Base-by-base conservation (phyloP, 2,888 invertebrate species). In the Himalopsyche kuldschensis region DNA sequence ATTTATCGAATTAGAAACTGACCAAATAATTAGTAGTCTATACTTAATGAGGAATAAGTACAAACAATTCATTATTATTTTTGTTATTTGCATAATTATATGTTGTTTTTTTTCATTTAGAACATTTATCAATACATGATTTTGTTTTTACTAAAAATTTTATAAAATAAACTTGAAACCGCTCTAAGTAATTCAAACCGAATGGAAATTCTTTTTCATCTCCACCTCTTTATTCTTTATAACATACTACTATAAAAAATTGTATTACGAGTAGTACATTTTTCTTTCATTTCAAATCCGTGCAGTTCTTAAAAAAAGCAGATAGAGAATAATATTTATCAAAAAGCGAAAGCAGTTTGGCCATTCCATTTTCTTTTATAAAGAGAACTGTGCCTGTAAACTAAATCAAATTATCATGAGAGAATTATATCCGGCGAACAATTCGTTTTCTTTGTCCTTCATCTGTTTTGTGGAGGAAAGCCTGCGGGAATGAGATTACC, bases 351-450 rank as follows among this genome's bases (percentile, higher is more conserved):
- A 55, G 55, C 55, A 55, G 55, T 55, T 55, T 24, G 20, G 55
- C 55, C 55, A 24, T 55, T 55, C 20, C 24, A 17, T 31, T 75
- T 75, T 8, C 32, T 27, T 75, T 32, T 31, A 32, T 27, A 30
- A n/a, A 75, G 32, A 63, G 75, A 46, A n/a, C 24, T 35, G n/a
- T 31, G 47, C 30, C 30, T n/a, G 80, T 46, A 75, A 75, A 80
- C 46, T 17, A 63, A 80, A 80, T 80, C 80, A 35, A 80, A 75
- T 80, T 80, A 80, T 63, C 41, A 75, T 35, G 63, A 32, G 55
- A 41, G 41, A 75, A 80, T 80, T 80, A 80, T 80, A 35, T 80
- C 30, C 75, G 80, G 20, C 35, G 75, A 27, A 75, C 24, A 20
- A 55, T 55, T 55, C 20, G 55, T 55, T 55, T 55, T 55, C 55